Percentiles rank a stretch among this genome's conserved stretches.
Conservation (phyloP, 2,797 vertebrate genomes). For the Typhlichthys eigenmanni region DNA sequence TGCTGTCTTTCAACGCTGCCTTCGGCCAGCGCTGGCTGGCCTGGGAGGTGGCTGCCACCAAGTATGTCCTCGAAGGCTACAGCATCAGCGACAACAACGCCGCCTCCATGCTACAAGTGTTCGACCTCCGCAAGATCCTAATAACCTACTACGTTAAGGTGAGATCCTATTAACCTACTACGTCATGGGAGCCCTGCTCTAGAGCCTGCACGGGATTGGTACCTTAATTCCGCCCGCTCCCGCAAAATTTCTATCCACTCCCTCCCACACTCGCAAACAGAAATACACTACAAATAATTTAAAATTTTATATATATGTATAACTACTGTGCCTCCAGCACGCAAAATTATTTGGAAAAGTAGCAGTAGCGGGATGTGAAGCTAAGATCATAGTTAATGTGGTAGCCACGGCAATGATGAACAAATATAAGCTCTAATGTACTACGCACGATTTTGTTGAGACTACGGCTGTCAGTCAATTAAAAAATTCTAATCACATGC, state of each 20-base stretch:
- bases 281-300: neutral
- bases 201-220: neutral
- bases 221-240: too few species aligned
- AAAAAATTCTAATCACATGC: too few species aligned
- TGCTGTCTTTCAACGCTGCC: constrained; percentile 95
- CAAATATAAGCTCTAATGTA: too few species aligned
- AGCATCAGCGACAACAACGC: constrained; percentile 99
- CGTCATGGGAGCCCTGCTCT: too few species aligned
- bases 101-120: constrained; percentile 98
- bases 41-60: constrained; percentile 97
- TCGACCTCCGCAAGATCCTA: constrained; percentile 96
- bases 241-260: neutral
- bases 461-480: too few species aligned
- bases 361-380: too few species aligned
- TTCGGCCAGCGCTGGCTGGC: constrained; percentile 98
- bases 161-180: neutral
- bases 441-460: too few species aligned
- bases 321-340: neutral
- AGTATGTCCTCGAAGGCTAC: constrained; percentile 96
- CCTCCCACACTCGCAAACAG: neutral
- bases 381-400: too few species aligned
- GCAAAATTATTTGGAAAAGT: too few species aligned
- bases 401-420: too few species aligned
- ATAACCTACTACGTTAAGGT: constrained; percentile 99
- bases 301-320: neutral